Evolutionary conservation across 2,113 vertebrate species (phyloP).

Genomic region (Podiceps cristatus): DNA sequence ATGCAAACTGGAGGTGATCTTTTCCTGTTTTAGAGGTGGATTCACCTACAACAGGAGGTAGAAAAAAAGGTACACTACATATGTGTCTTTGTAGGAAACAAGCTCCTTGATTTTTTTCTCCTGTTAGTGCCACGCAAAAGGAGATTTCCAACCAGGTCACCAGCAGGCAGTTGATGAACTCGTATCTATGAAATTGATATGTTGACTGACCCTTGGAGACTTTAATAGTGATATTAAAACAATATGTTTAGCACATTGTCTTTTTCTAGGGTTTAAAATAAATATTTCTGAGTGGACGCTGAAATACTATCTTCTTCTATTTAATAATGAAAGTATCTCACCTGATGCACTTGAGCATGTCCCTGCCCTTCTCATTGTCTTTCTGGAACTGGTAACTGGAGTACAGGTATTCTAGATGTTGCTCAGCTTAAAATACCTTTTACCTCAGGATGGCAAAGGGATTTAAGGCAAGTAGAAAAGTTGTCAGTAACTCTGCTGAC

Average conservation of each 20-base stretch:
- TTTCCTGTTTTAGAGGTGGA: background rate
- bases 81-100: background rate
- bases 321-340: background rate
- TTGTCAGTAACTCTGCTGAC: background rate
- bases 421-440: background rate
- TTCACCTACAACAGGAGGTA: background rate
- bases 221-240: background rate
- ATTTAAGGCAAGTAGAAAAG: background rate
- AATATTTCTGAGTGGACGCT: background rate
- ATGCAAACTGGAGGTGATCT: background rate
- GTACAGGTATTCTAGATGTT: background rate
- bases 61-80: background rate
- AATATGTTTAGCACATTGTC: background rate
- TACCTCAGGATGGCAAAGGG: background rate
- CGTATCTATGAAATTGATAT: background rate
- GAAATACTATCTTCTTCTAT: background rate
- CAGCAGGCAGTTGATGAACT: background rate
- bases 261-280: background rate
- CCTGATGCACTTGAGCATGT: background rate
- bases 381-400: background rate
- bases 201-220: background rate
- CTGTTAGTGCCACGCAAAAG: background rate
- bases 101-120: background rate
- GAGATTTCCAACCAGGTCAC: background rate
- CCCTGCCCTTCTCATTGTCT: background rate